phyloP scores from a whole-genome alignment of 1,140 invertebrate genomes.

The Drosophila nigromelanica region DNA sequence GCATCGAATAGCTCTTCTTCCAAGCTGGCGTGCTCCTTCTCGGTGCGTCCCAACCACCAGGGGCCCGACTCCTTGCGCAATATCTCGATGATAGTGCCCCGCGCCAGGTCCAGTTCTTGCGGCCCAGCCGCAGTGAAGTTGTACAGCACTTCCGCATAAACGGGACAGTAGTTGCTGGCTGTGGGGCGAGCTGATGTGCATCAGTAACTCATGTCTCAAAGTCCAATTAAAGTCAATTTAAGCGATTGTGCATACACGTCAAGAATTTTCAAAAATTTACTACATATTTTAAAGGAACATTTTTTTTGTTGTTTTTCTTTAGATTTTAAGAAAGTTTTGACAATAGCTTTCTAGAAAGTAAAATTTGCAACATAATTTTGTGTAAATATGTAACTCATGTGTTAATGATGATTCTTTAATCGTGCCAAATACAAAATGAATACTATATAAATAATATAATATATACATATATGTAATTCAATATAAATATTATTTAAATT shows the following conservation, averaged over 20 bases:
- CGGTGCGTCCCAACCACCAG: conserved; percentile 81
- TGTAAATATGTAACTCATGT: no score
- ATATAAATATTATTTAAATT: no score
- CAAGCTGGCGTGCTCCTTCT: conserved; percentile 66
- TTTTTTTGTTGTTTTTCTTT: neutral
- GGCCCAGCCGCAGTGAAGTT: conserved; percentile 74
- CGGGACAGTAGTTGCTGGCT: conserved; percentile 55
- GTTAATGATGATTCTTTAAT: no score
- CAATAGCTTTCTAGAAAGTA: neutral
- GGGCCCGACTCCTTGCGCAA: conserved; percentile 75
- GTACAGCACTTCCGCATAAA: conserved; percentile 80
- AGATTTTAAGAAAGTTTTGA: neutral
- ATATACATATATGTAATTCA: no score
- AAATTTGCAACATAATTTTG: neutral
- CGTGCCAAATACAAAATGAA: no score
- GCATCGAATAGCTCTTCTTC: conserved; percentile 67
- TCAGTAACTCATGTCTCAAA: conserved; percentile 20
- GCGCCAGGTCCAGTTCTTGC: conserved; percentile 75
- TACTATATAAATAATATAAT: no score
- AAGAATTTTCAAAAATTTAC: neutral
- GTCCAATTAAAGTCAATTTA: conserved; percentile 1
- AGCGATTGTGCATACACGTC: neutral
- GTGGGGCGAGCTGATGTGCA: conserved; percentile 16
- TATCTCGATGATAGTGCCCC: conserved; percentile 76
- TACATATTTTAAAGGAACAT: neutral